A percentile compares a stretch with the other conserved stretches of the same genome.
Conservation (phyloP, 2,888 invertebrate genomes). For the Melanargia galathea region DNA sequence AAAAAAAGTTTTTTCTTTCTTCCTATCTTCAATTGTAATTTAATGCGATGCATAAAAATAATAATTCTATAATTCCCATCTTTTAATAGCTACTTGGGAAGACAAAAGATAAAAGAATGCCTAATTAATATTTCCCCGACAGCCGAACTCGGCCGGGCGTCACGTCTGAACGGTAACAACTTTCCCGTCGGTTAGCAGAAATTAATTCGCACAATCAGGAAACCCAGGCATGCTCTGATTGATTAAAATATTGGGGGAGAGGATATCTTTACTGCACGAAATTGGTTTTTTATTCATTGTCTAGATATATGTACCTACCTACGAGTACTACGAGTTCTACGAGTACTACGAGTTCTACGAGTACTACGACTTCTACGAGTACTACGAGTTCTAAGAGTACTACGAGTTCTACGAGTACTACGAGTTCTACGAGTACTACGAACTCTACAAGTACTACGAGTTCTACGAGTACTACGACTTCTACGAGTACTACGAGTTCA, state of each 20-base stretch:
- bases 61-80: not conserved
- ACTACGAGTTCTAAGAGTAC: too few species aligned
- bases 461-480: too few species aligned
- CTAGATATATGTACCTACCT: too few species aligned
- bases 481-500: too few species aligned
- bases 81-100: not conserved
- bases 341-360: too few species aligned
- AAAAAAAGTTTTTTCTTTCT: too few species aligned
- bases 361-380: too few species aligned
- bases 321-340: too few species aligned
- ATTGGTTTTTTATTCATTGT: not conserved
- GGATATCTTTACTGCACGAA: not conserved
- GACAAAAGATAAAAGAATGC: conserved; percentile 20
- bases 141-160: conserved; percentile 15
- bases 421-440: too few species aligned
- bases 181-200: conserved; percentile 28
- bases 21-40: too few species aligned
- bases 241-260: conserved; percentile 13
- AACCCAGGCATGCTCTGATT: conserved; percentile 24
- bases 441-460: too few species aligned
- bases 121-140: conserved; percentile 21
- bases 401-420: too few species aligned
- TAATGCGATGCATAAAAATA: not conserved
- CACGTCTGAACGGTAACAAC: conserved; percentile 25
- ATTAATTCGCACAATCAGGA: conserved; percentile 28